phyloP scores from a whole-genome alignment of 2,888 invertebrate species.

The Oscheius myriophilus region DNA sequence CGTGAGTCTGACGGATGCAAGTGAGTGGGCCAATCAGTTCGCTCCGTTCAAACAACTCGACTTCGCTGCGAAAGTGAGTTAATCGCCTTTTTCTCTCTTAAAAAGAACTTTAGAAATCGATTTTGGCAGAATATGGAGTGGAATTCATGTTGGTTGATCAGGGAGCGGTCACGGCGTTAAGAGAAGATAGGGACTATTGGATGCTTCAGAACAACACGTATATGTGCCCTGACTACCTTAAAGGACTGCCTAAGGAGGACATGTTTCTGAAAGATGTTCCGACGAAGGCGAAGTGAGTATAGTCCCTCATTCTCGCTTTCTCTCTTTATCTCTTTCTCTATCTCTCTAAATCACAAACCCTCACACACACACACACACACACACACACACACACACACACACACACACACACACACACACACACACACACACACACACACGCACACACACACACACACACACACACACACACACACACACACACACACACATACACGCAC shows the following conservation, averaged over 20 bases:
- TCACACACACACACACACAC: no score
- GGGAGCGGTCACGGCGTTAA: slow-evolving; percentile 43
- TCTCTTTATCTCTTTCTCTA: no score
- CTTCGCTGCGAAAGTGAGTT: slow-evolving; percentile 25
- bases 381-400: no score
- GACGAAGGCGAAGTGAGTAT: slow-evolving; percentile 51
- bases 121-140: slow-evolving; percentile 51
- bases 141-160: slow-evolving; percentile 58
- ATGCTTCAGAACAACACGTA: slow-evolving; percentile 50
- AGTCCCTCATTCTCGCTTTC: no score
- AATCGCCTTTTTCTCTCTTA: neutral
- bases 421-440: no score
- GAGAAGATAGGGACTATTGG: slow-evolving; percentile 42
- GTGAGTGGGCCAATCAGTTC: slow-evolving; percentile 55
- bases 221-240: slow-evolving; percentile 48
- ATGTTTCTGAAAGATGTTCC: slow-evolving; percentile 32
- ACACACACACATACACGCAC: no score
- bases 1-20: slow-evolving; percentile 44
- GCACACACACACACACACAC: no score
- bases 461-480: no score
- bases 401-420: no score
- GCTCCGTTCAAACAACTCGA: slow-evolving; percentile 35
- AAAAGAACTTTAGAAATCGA: slow-evolving; percentile 35
- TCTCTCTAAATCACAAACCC: no score
- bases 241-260: slow-evolving; percentile 45